Evolutionary conservation across 2,888 invertebrate species (phyloP), one percentile per base, ranked within the genome.

Genomic region (Chaetoderma sp.): DNA sequence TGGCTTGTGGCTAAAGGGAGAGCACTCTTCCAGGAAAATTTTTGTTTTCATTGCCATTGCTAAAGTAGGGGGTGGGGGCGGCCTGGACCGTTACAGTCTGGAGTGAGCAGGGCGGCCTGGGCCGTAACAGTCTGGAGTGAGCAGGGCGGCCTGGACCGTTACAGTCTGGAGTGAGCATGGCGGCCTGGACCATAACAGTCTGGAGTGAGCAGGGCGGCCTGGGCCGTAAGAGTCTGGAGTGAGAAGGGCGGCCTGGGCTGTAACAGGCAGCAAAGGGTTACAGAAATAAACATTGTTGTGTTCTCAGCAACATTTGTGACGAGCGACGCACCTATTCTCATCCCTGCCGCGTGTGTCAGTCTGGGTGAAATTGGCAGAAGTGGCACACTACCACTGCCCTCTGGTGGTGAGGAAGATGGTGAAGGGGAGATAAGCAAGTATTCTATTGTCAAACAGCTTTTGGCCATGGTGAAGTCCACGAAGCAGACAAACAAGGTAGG

Each of bases 301-400:
- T 32, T 67, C 74, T 16, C 69, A 79, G 79, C 70, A 36, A 58
- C 67, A n/a, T 54, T 78, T 8, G 63, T 81, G 33, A 65, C 71
- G 23, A 70, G 71, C n/a, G 65, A 70, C 21, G 49, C 21, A 25
- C 23, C 21, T 16, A 72, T 71, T 3, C 49, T 82, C n/a, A 59
- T 77, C 42, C 50, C 70, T 1, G 76, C 76, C 16, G 92, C 93
- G 0, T 92, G 93, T 67, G 89, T 90, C 60, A 92, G 93, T 56
- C 87, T 94, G 28, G 87, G 87, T 16, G 88, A 93, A 67, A 89
- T 95, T 45, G 92, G 92, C 2, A 90, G 92, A 70, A 89, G 90
- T 67, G 90, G 90, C 45, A 87, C 91, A 13, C 86, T 95, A 42
- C 94, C 94, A 0, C 87, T 94, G 75, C 81, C 83, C 50, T 68